A percentile compares a stretch with the other conserved stretches of the same genome.
Evolutionary conservation across 2,888 invertebrate species (phyloP).

Genomic region (Tetragonula carbonaria): DNA sequence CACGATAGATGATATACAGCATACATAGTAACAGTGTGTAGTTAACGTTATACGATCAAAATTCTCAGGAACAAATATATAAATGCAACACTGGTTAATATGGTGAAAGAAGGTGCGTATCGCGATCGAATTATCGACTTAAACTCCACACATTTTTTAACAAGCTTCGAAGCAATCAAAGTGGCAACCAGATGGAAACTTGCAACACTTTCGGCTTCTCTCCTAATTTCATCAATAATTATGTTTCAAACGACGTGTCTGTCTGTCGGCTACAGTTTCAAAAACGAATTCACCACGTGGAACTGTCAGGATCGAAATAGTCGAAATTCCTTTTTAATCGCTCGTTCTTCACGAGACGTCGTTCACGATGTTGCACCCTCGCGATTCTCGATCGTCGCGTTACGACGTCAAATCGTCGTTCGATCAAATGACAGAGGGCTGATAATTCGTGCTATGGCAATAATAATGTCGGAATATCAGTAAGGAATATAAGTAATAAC

Average conservation of each 20-base stretch:
- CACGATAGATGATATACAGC: slow-evolving; percentile 54
- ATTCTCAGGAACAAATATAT: slow-evolving; percentile 72
- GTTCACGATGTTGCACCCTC: slow-evolving; percentile 34
- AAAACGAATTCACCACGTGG: too few relatives aligned
- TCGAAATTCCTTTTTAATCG: background rate
- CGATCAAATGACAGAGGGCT: slow-evolving; percentile 27
- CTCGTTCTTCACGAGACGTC: background rate
- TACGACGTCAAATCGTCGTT: background rate
- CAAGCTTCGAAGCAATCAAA: background rate
- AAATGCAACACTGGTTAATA: slow-evolving; percentile 67
- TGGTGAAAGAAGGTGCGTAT: slow-evolving; percentile 36
- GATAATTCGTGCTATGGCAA: slow-evolving; percentile 56
- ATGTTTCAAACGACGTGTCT: too few relatives aligned
- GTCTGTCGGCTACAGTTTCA: too few relatives aligned
- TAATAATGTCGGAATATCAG: slow-evolving; percentile 58
- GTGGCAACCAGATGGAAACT: background rate
- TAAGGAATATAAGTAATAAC: slow-evolving; percentile 66
- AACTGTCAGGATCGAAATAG: too few relatives aligned
- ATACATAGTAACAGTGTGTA: slow-evolving; percentile 57
- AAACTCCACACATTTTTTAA: background rate
- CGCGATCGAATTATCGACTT: slow-evolving; percentile 4
- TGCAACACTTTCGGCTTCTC: too few relatives aligned
- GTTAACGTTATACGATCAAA: slow-evolving; percentile 64
- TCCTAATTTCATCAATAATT: background rate
- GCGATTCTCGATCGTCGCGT: slow-evolving; percentile 1